These are phyloP conservation scores for Acropora tenuis DNA, from an alignment of 64 coral and sea anemone genomes.

Conservation along the genomic window DNA sequence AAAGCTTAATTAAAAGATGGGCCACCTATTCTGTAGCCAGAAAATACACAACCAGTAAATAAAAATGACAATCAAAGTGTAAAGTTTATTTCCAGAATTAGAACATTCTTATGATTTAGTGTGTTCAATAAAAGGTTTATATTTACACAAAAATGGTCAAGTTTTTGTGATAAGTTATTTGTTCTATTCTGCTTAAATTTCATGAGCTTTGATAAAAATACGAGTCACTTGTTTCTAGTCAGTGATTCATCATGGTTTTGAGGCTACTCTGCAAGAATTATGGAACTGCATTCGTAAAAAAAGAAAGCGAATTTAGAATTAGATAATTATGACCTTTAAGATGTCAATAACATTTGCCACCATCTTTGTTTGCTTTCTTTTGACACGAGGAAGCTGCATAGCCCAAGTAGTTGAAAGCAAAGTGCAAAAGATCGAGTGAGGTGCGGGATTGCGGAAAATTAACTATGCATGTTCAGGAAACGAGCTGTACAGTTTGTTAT, in stretches of 20 bases:
- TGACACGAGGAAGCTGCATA: conserved; percentile 51
- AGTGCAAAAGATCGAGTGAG: conserved; percentile 46
- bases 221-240: conserved; percentile 12
- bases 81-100: conserved; percentile 52
- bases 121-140: conserved; percentile 52
- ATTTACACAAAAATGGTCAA: conserved; percentile 55
- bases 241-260: neutral
- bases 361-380: conserved; percentile 57
- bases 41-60: conserved; percentile 57
- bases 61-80: conserved; percentile 63
- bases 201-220: conserved; percentile 60
- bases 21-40: conserved; percentile 5
- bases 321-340: neutral
- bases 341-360: conserved; percentile 37
- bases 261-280: conserved; percentile 44
- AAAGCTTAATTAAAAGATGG: neutral
- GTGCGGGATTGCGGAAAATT: conserved; percentile 49
- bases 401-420: conserved; percentile 53
- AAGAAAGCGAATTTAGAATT: neutral
- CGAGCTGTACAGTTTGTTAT: conserved; percentile 52
- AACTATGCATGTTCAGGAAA: conserved; percentile 55
- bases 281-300: conserved; percentile 37
- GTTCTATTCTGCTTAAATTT: conserved; percentile 53
- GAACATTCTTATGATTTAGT: conserved; percentile 56
- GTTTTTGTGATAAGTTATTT: conserved; percentile 25